phyloP scores from a whole-genome alignment of 2,888 invertebrate genomes.

The Anticlea derivata region DNA sequence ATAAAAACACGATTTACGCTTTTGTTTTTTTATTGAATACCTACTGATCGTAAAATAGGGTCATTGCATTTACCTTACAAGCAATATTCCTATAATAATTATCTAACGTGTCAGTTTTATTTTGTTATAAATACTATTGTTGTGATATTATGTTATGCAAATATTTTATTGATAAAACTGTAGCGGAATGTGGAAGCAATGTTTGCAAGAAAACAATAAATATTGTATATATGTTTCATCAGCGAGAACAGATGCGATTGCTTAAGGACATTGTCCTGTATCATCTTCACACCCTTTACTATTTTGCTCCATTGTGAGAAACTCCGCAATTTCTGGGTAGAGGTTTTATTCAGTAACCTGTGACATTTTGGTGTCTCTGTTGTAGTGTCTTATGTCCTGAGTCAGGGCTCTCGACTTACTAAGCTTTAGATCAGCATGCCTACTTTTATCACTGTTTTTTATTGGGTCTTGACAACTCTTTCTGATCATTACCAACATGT shows the following conservation, averaged over 20 bases:
- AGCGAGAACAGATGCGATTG: slow-evolving; percentile 23
- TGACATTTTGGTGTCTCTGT: background rate
- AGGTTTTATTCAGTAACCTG: too few relatives aligned
- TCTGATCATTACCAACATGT: too few relatives aligned
- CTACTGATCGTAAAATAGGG: background rate
- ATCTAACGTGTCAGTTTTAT: slow-evolving; percentile 37
- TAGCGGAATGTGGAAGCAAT: slow-evolving; percentile 75
- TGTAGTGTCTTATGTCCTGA: background rate
- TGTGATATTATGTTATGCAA: slow-evolving; percentile 59
- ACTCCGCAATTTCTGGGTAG: too few relatives aligned
- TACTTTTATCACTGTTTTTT: background rate
- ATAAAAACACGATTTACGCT: too few relatives aligned
- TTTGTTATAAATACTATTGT: slow-evolving; percentile 54
- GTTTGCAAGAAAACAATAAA: slow-evolving; percentile 55
- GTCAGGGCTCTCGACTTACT: background rate
- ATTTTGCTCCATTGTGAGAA: too few relatives aligned
- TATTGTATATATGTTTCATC: slow-evolving; percentile 58
- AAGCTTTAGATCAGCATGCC: background rate
- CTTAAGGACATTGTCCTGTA: slow-evolving; percentile 2
- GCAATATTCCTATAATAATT: slow-evolving; percentile 5
- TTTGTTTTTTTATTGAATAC: too few relatives aligned
- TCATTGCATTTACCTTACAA: slow-evolving; percentile 2
- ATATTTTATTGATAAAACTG: slow-evolving; percentile 67
- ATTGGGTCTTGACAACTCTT: too few relatives aligned
- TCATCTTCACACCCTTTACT: background rate